Base-by-base conservation (phyloP, 2,113 vertebrate species). In the Pelobates fuscus region DNA sequence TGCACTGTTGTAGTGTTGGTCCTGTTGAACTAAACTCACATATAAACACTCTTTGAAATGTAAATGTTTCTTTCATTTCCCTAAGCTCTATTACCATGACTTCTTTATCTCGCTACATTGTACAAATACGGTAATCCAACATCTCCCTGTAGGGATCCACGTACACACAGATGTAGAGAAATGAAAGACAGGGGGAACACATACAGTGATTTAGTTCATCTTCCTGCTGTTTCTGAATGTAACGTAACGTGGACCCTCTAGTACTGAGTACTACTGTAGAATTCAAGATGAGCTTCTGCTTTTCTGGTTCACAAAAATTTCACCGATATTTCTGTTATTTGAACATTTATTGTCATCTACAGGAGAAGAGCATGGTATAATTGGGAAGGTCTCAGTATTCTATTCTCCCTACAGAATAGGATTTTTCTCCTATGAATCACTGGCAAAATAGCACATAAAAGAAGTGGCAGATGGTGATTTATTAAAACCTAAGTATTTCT, bases 1-100 rank as follows among this genome's bases (percentile, higher is more conserved):
- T 41, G 37, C 37, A 41, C 37, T 41, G 7, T 41, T 17, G 21
- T 59, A 25, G 18, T 26, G 57, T 59, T 15, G 12, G 1, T 26
- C 12, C 23, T 26, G 25, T 59, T 59, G 25, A 59, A 59, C 11
- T 59, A 26, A 24, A 59, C 10, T 12, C 20, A 15, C 21, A 59
- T 5, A n/a, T 24, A n/a, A 60, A 29, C 27, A 17, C 8, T 62
- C 26, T 62, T 62, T 30, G 27, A 21, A 5, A 18, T 29, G 59
- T 57, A 59, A 59, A 17, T 62, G 59, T 62, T 37, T 64, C 8
- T 41, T 64, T 23, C n/a, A 64, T 64, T n/a, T 67, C 29, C 14
- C 15, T 18, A 30, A 29, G 7, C n/a, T 68, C 46, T 27, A 20
- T n/a, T 30, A 30, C n/a, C 10, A 55, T 55, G 27, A 8, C 18